These are phyloP conservation scores for Ciconia nigra DNA, from an alignment of 2,797 vertebrate species.

Conservation along the genomic window DNA sequence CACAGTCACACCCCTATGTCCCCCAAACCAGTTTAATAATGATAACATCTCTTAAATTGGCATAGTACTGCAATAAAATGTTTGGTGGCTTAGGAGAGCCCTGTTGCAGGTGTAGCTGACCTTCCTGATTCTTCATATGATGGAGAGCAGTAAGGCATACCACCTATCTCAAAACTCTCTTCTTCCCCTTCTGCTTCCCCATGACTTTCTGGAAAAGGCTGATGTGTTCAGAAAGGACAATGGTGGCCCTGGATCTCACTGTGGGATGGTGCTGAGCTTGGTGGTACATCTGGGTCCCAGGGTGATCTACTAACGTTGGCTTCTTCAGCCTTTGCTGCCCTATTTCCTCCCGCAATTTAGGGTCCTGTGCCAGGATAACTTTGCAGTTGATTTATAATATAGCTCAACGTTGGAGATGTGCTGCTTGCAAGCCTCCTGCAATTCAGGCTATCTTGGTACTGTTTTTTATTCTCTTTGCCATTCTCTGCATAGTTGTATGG, in stretches of 20 bases:
- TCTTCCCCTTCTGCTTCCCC: not conserved
- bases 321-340: not conserved
- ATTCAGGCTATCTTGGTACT: not conserved
- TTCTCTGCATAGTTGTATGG: not conserved
- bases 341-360: not conserved
- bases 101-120: not conserved
- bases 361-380: not conserved
- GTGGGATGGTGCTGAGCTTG: not conserved
- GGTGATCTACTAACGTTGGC: not conserved
- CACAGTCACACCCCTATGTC: not conserved
- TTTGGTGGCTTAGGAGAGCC: not conserved
- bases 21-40: not conserved
- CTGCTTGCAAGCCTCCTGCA: not conserved
- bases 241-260: not conserved
- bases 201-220: not conserved
- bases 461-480: not conserved
- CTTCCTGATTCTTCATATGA: not conserved
- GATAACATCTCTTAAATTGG: not conserved
- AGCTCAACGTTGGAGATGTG: not conserved
- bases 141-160: not conserved
- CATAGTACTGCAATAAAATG: not conserved
- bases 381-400: not conserved
- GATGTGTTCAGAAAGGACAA: not conserved
- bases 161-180: not conserved
- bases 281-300: not conserved